Evolutionary conservation across 2,113 vertebrate species (phyloP).

Genomic region (Chaetops frenatus): DNA sequence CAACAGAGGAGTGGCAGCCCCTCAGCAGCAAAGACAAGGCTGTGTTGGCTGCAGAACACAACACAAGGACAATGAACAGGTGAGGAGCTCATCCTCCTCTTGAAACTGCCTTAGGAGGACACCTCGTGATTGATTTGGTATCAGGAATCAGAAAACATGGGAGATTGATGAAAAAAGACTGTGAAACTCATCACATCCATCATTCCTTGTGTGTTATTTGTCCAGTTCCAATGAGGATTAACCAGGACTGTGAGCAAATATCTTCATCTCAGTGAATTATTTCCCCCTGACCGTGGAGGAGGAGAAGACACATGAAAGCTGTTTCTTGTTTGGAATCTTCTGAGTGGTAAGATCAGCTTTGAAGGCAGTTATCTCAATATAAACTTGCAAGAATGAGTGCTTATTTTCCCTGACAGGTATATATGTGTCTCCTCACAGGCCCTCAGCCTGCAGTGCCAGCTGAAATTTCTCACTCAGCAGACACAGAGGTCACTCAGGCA

Average conservation of each 20-base stretch:
- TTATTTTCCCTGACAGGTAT: background rate
- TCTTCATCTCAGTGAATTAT: background rate
- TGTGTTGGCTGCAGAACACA: background rate
- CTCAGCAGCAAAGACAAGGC: background rate
- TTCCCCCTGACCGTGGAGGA: background rate
- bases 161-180: background rate
- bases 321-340: background rate
- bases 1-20: background rate
- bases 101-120: background rate
- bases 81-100: background rate
- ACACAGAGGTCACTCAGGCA: background rate
- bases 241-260: background rate
- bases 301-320: background rate
- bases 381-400: background rate
- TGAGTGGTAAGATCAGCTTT: background rate
- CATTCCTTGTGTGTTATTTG: background rate
- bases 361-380: background rate
- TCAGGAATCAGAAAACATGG: background rate
- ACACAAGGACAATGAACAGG: background rate
- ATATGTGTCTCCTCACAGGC: background rate
- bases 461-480: background rate
- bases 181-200: background rate
- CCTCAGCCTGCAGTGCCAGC: background rate
- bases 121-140: background rate
- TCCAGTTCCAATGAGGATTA: background rate